A percentile compares a stretch with the other conserved stretches of the same genome.
phyloP scores from a whole-genome alignment of 2,113 vertebrate genomes.

The Clarias macrocephalus region DNA sequence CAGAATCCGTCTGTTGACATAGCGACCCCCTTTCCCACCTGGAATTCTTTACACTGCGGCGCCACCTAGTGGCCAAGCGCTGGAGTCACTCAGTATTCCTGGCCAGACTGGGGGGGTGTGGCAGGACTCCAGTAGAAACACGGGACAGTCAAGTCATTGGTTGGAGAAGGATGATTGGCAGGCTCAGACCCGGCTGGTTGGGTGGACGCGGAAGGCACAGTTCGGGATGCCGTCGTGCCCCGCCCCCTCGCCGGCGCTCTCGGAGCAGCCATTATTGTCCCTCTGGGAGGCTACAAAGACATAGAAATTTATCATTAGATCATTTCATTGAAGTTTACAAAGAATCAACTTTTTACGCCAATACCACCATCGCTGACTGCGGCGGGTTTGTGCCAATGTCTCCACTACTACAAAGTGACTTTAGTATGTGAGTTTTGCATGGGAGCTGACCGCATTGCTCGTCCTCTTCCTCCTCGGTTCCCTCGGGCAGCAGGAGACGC shows the following conservation, averaged over 20 bases:
- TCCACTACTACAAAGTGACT: neutral
- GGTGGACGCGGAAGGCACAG: slow-evolving; percentile 71
- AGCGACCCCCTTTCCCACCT: slow-evolving; percentile 64
- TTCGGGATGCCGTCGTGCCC: slow-evolving; percentile 66
- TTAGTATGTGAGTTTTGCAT: too few species aligned
- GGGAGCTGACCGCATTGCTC: slow-evolving; percentile 56
- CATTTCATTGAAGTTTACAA: neutral
- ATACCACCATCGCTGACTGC: neutral
- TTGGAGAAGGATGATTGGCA: slow-evolving; percentile 51
- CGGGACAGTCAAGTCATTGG: slow-evolving; percentile 66
- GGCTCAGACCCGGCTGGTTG: slow-evolving; percentile 74
- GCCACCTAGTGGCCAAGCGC: slow-evolving; percentile 72
- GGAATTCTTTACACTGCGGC: slow-evolving; percentile 63
- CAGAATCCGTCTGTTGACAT: slow-evolving; percentile 55
- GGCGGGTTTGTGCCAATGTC: neutral
- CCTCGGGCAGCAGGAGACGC: slow-evolving; percentile 68
- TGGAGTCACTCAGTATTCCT: slow-evolving; percentile 71
- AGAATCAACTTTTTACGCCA: neutral
- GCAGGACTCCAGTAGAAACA: slow-evolving; percentile 69
- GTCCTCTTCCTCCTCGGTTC: slow-evolving; percentile 68
- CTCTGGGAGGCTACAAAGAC: slow-evolving; percentile 60
- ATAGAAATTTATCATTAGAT: neutral
- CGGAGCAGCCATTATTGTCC: slow-evolving; percentile 68
- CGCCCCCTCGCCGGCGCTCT: slow-evolving; percentile 57
- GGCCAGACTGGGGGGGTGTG: slow-evolving; percentile 68